Base-by-base conservation (phyloP, 2,113 vertebrate species). In the Turnix velox region DNA sequence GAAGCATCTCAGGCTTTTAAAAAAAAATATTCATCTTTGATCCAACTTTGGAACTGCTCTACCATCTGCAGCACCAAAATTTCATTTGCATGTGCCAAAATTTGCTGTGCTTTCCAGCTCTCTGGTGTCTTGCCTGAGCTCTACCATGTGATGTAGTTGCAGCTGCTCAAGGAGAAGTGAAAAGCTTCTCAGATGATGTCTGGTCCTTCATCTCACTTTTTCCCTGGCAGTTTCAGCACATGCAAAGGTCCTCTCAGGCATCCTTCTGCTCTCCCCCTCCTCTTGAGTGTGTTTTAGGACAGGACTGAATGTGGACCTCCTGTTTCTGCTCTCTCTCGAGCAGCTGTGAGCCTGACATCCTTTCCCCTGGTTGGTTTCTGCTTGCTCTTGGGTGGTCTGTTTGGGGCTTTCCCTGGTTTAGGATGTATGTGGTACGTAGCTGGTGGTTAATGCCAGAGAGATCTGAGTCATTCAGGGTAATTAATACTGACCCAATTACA, bases 401-500 rank as follows among this genome's bases (percentile, higher is more conserved):
- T 72, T n/a, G 15, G 79, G 75, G 49, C 88, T 92, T 95, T 45
- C 67, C 67, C 63, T 42, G 14, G 6, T 49, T 65, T 31, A 57
- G 52, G 33, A 8, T 57, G 49, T 63, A 63, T 59, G 62, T 75
- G 75, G 12, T 30, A 8, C 2, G 15, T 62, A 55, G 43, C 48
- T 74, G 40, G 7, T 75, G 31, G 72, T 90, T 61, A 71, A 31
- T 6, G 27, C 61, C 28, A 11, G 23, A 54, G 46, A 74, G 30
- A 59, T 73, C 61, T 65, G 71, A 94, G 57, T 93, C 88, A 76
- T 72, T 66, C 35, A 0, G 49, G 63, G 58, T 54, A 27, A 58
- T 95, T 95, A 90, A 94, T 88, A 73, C 62, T 92, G 91, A 83
- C 92, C 88, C 92, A 94, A 94, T 94, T 95, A 84, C 42, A 30